Conservation (phyloP, 1,140 invertebrate genomes). For the Zaprionus africanus region DNA sequence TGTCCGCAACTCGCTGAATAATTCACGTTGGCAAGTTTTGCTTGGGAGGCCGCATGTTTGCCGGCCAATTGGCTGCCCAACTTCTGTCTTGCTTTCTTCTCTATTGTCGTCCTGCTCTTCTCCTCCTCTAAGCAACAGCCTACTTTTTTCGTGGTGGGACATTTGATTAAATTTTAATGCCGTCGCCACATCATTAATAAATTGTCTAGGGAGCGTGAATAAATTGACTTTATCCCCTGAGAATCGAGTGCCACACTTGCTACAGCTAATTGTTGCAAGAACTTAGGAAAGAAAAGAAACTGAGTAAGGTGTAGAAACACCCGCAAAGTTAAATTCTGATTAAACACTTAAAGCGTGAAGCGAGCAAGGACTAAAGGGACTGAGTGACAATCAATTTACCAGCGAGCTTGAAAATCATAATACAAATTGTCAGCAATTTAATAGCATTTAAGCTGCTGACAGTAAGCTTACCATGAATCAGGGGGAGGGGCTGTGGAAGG, state of each 20-base stretch:
- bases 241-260: not conserved
- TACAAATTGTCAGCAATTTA: conserved; percentile 77
- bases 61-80: not conserved
- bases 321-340: conserved; percentile 58
- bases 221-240: conserved; percentile 66
- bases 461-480: conserved; percentile 40
- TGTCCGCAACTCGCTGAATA: conserved; percentile 73
- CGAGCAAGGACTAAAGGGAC: not conserved
- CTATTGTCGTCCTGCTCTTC: not conserved
- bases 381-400: conserved; percentile 63
- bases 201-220: conserved; percentile 52
- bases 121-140: not conserved
- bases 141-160: conserved; percentile 34
- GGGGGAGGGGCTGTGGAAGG: not conserved
- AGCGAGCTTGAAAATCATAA: conserved; percentile 50
- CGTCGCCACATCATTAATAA: conserved; percentile 76
- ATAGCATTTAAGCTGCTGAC: conserved; percentile 75
- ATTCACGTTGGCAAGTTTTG: conserved; percentile 61
- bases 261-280: conserved; percentile 53
- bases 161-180: conserved; percentile 81
- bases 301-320: not conserved
- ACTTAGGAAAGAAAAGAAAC: not conserved
- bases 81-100: no score
- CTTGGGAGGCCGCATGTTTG: conserved; percentile 29
- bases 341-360: conserved; percentile 30